Conservation (phyloP, 2,888 invertebrate species). For the Drosophila cognata region DNA sequence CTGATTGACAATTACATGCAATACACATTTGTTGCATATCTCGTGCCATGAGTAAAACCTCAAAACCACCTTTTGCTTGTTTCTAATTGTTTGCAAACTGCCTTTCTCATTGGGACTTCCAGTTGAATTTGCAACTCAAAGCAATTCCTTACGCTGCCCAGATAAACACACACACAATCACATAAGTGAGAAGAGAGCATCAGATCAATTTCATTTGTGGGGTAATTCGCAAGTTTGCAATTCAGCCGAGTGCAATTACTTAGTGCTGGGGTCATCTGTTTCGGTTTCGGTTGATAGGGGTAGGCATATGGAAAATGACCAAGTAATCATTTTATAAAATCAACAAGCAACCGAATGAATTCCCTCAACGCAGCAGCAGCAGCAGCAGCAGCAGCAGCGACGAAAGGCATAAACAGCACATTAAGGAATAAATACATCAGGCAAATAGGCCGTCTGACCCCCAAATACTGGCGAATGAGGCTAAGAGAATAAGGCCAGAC, state of each 20-base stretch:
- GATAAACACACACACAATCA: slow-evolving; percentile 3
- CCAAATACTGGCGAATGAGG: slow-evolving; percentile 19
- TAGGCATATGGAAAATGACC: slow-evolving; percentile 64
- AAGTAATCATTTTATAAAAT: slow-evolving; percentile 72
- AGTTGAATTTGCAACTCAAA: neutral
- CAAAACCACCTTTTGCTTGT: neutral
- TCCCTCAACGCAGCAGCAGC: slow-evolving; percentile 48
- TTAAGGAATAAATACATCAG: slow-evolving; percentile 67
- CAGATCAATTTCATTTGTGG: slow-evolving; percentile 37
- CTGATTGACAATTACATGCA: neutral
- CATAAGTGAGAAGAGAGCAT: neutral
- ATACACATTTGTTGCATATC: neutral
- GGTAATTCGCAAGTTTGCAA: slow-evolving; percentile 58
- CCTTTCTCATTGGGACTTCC: neutral
- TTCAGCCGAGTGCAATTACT: slow-evolving; percentile 67
- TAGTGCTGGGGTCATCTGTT: slow-evolving; percentile 31
- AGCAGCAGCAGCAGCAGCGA: slow-evolving; percentile 41
- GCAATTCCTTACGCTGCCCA: neutral
- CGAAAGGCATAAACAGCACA: slow-evolving; percentile 71
- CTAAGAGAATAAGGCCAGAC: slow-evolving; percentile 7
- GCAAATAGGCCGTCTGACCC: slow-evolving; percentile 28
- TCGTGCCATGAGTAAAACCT: neutral
- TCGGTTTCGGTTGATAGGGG: slow-evolving; percentile 21
- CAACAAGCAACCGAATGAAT: slow-evolving; percentile 51
- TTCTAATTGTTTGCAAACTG: neutral